A percentile compares a stretch with the other conserved stretches of the same genome.
Evolutionary conservation across 2,113 vertebrate genomes (phyloP).

Genomic region (Steatornis caripensis): DNA sequence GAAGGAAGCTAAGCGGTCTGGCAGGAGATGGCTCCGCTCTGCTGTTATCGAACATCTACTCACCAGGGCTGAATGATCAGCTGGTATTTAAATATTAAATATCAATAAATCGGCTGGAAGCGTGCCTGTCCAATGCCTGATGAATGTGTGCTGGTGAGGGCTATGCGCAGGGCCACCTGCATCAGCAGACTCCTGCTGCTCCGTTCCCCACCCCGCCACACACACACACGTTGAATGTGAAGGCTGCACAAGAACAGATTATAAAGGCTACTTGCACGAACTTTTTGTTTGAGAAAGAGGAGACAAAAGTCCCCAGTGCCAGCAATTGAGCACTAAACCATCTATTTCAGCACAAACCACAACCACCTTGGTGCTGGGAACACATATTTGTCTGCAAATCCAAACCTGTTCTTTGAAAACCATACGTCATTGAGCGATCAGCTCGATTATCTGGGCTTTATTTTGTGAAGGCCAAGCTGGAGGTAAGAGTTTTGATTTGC

Average conservation of each 20-base stretch:
- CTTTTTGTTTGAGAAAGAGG: not conserved
- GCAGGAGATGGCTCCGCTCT: not conserved
- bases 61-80: not conserved
- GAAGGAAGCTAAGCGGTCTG: not conserved
- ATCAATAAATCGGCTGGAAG: conserved; percentile 33
- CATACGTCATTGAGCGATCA: not conserved
- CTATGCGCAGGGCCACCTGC: not conserved
- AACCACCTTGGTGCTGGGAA: not conserved
- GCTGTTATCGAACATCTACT: not conserved
- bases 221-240: not conserved
- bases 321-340: not conserved
- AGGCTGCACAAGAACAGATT: not conserved
- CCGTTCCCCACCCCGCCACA: fast-evolving
- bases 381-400: not conserved
- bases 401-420: conserved; percentile 10
- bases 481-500: conserved; percentile 16
- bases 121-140: not conserved
- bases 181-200: not conserved
- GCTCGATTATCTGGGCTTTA: not conserved
- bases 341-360: not conserved
- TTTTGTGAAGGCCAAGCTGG: not conserved
- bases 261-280: not conserved
- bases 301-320: not conserved
- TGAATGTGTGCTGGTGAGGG: not conserved
- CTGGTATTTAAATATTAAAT: conserved; percentile 45